A percentile compares a stretch with the other conserved stretches of the same genome.
Evolutionary conservation across 2,797 vertebrate species (phyloP).

Genomic region (Xiphophorus birchmanni): DNA sequence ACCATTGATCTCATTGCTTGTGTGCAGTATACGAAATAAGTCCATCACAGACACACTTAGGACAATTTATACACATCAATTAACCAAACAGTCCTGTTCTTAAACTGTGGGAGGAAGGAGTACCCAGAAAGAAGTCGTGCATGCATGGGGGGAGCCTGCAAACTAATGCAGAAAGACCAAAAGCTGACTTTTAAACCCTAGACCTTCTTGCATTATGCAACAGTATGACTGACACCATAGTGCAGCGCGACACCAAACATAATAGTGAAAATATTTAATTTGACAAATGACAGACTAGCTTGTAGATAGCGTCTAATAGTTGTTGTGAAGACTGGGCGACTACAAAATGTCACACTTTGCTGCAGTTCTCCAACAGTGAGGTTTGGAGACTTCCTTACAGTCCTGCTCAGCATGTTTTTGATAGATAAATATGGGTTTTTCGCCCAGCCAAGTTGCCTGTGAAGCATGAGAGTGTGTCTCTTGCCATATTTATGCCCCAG

Average conservation of each 20-base stretch:
- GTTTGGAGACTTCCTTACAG: background rate
- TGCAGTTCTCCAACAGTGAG: background rate
- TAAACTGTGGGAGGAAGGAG: no score
- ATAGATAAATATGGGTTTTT: background rate
- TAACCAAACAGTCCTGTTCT: no score
- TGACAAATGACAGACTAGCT: background rate
- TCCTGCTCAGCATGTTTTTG: background rate
- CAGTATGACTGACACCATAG: no score
- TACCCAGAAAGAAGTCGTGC: no score
- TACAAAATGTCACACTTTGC: background rate
- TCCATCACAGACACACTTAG: no score
- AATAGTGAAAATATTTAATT: no score
- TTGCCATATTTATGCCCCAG: background rate
- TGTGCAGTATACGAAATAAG: background rate
- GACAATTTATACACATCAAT: no score
- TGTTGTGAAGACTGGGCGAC: background rate
- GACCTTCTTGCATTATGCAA: no score
- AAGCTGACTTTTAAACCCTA: no score
- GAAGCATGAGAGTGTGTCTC: background rate
- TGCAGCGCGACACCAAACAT: no score
- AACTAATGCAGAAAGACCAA: no score
- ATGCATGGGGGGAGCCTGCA: no score
- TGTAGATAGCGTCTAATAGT: background rate
- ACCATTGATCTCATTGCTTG: slow-evolving; percentile 9
- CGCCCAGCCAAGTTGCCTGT: background rate